Percentiles rank a stretch among this genome's conserved stretches.
Evolutionary conservation across 2,797 vertebrate species (phyloP).

Genomic region (Centropyge bicolor): DNA sequence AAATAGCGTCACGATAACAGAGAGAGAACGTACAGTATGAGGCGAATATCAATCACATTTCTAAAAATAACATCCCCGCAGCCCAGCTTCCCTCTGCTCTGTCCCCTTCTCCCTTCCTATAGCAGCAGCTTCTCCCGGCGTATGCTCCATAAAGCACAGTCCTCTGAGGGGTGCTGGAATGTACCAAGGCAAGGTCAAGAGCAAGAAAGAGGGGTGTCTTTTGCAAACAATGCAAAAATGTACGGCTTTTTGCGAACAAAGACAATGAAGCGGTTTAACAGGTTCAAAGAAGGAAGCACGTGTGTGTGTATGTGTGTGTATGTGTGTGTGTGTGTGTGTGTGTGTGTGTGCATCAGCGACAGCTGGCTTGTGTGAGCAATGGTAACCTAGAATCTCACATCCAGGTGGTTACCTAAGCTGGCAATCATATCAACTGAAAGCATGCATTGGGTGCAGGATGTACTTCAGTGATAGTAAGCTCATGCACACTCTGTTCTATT

Average conservation of each 20-base stretch:
- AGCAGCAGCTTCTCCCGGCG: constrained; percentile 78
- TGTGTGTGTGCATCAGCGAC: constrained; percentile 28
- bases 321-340: too few relatives aligned
- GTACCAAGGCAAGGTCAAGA: constrained; percentile 85
- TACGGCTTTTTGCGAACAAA: constrained; percentile 59
- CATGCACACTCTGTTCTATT: constrained; percentile 11
- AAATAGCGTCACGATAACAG: constrained; percentile 55
- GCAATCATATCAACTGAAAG: constrained; percentile 45
- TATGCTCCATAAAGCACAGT: constrained; percentile 83
- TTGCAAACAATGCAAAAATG: constrained; percentile 64
- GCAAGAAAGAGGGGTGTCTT: constrained; percentile 70
- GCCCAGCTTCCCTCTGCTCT: constrained; percentile 61
- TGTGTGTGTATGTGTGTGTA: constrained; percentile 11
- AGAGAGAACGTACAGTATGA: constrained; percentile 69
- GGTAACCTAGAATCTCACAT: constrained; percentile 61
- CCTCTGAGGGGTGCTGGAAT: constrained; percentile 79
- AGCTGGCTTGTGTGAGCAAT: constrained; percentile 53
- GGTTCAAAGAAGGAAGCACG: constrained; percentile 44
- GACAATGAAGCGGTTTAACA: constrained; percentile 59
- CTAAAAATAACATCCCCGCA: constrained; percentile 83
- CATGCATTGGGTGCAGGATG: constrained; percentile 26
- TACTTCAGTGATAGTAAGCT: constrained; percentile 20
- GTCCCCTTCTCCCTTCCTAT: constrained; percentile 71
- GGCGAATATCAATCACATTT: constrained; percentile 80
- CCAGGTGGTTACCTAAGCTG: constrained; percentile 58